Conservation (phyloP, 2,888 invertebrate genomes). For the Scaptomyza polygonia region DNA sequence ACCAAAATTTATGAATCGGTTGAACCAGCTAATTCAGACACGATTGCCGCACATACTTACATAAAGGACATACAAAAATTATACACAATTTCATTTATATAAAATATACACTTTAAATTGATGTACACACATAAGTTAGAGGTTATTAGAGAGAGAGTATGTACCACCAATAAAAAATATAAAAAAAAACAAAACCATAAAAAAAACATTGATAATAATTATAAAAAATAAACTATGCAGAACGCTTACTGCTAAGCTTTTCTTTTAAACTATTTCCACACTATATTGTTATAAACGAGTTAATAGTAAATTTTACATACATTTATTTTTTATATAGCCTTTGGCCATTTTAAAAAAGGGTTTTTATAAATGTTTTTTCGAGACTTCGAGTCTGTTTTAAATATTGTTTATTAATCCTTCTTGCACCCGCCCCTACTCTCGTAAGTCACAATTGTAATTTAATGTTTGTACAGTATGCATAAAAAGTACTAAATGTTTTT, state of each 20-base stretch:
- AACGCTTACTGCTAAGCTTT: slow-evolving; percentile 28
- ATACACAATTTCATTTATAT: slow-evolving; percentile 18
- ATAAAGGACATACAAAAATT: slow-evolving; percentile 7
- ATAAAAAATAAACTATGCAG: slow-evolving; percentile 11
- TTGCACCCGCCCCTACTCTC: slow-evolving; percentile 6
- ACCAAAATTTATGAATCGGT: slow-evolving; percentile 10
- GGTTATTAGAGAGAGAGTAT: slow-evolving; percentile 27
- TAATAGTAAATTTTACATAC: slow-evolving; percentile 30
- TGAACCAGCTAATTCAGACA: slow-evolving; percentile 11
- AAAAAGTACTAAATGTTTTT: neutral
- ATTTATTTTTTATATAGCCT: slow-evolving; percentile 38
- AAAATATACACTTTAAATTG: slow-evolving; percentile 12
- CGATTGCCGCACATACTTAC: slow-evolving; percentile 8
- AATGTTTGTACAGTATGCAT: slow-evolving; percentile 31
- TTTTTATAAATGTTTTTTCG: slow-evolving; percentile 31
- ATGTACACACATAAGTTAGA: slow-evolving; percentile 17
- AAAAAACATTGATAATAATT: no score
- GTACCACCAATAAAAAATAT: slow-evolving; percentile 41
- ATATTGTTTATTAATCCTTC: slow-evolving; percentile 16
- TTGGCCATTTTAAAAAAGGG: slow-evolving; percentile 28
- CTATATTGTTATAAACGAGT: slow-evolving; percentile 6
- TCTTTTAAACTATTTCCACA: slow-evolving; percentile 18
- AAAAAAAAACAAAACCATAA: no score
- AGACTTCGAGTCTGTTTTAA: slow-evolving; percentile 25
- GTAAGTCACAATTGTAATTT: slow-evolving; percentile 32